These are phyloP conservation scores for Kryptopterus vitreolus DNA, from an alignment of 2,797 vertebrate species.

Conservation along the genomic window DNA sequence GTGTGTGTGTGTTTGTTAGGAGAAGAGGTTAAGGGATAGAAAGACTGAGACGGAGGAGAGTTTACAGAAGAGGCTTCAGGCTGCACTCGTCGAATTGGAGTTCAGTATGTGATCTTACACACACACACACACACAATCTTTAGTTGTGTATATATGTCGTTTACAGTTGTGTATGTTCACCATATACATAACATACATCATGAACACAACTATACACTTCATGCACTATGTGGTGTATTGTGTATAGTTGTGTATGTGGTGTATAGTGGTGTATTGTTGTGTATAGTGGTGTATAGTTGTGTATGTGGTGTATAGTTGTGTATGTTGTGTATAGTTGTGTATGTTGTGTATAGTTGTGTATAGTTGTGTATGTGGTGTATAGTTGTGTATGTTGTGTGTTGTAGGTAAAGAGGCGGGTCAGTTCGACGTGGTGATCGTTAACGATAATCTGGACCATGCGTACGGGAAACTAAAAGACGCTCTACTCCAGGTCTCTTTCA, in stretches of 20 bases:
- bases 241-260: not conserved
- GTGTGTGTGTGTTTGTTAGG: conserved; percentile 67
- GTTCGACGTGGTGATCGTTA: conserved; percentile 87
- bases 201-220: not conserved
- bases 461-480: conserved; percentile 76
- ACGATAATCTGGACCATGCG: conserved; percentile 85
- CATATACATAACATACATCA: not conserved
- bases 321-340: too few relatives aligned
- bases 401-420: conserved; percentile 86
- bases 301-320: too few relatives aligned
- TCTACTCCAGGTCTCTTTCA: conserved; percentile 78
- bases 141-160: too few relatives aligned
- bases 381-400: conserved; percentile 19
- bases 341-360: too few relatives aligned
- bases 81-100: conserved; percentile 83
- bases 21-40: conserved; percentile 84
- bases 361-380: not conserved
- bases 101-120: conserved; percentile 77
- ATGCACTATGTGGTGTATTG: too few relatives aligned
- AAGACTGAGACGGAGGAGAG: conserved; percentile 91
- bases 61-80: conserved; percentile 80
- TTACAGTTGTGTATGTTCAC: too few relatives aligned
- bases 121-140: not conserved
- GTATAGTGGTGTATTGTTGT: conserved; percentile 59
- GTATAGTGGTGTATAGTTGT: conserved; percentile 59